Base-by-base conservation (phyloP, 2,797 vertebrate genomes). In the Aratinga solstitialis region DNA sequence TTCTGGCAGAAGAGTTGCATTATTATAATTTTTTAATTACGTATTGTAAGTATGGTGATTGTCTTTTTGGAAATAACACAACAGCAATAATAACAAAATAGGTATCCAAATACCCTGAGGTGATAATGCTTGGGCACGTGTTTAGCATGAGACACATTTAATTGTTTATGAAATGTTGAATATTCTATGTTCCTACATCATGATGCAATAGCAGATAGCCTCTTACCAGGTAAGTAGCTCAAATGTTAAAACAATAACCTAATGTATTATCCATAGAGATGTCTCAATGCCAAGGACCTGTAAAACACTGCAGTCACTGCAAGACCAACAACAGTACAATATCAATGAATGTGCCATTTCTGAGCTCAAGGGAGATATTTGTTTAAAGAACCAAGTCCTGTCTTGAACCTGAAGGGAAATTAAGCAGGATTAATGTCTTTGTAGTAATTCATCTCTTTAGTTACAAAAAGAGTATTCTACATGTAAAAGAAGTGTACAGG, bases 301-400 rank as follows among this genome's bases (percentile, higher is more conserved):
- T 81, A 92, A 88, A 92, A 73, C 56, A 69, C 54, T 82, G 71
- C 53, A 34, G 29, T 84, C 69, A 81, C 51, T 88, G 34, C 62
- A 84, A n/a, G 14, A 84, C 22, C 45, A 92, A 27, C 71, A 32
- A 22, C 10, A 77, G 26, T 66, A 56, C 48, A 68, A 58, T 68
- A 61, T 63, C 58, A 69, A 45, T 61, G 50, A 67, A 43, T 4
- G 3, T 80, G 30, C 22, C n/a, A 74, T 89, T 88, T 73, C 50
- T 68, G 29, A 81, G 36, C 50, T 87, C 58, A 61, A 22, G 87
- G 40, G 68, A 93, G 23, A 40, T 89, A 77, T 66, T 85, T 92
- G 38, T 94, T 95, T 90, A 85, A 95, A 90, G 68, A 92, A 93
- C 36, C 83, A 78, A 91, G 53, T 56, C 12, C 53, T 56, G 20